Percentiles rank a stretch among this genome's conserved stretches.
These are phyloP conservation scores for Tridacna crocea DNA, from an alignment of 2,888 invertebrate genomes.

Conservation along the genomic window DNA sequence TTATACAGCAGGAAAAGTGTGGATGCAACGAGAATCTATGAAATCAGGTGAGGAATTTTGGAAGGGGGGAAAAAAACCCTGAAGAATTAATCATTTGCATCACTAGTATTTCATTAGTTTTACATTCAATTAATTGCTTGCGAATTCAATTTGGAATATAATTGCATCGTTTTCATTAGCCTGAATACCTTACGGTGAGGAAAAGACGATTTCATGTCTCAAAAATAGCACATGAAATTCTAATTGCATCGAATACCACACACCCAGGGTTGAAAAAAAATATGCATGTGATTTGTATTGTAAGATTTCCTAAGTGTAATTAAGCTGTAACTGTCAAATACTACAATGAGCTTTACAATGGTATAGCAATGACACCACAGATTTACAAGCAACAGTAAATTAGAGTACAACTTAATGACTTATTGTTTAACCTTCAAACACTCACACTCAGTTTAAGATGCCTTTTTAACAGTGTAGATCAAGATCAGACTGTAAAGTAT, in stretches of 20 bases:
- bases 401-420: too few species aligned
- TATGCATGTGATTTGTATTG: background rate
- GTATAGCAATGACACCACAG: too few species aligned
- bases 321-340: background rate
- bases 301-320: background rate
- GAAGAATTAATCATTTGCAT: constrained; percentile 21
- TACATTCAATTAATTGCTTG: constrained; percentile 27
- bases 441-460: too few species aligned
- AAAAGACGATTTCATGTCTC: constrained; percentile 13
- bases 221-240: constrained; percentile 8
- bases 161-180: constrained; percentile 22
- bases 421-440: too few species aligned
- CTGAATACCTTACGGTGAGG: constrained; percentile 9
- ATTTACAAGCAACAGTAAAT: too few species aligned
- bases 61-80: background rate
- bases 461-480: too few species aligned
- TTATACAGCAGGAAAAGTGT: too few species aligned
- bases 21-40: background rate
- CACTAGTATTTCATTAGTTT: constrained; percentile 25
- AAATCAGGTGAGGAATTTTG: background rate
- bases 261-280: background rate
- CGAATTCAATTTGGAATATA: constrained; percentile 15
- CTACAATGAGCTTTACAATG: too few species aligned
- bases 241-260: constrained; percentile 6
- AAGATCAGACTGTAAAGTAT: too few species aligned